A percentile compares a stretch with the other conserved stretches of the same genome.
Conservation (phyloP, 2,113 vertebrate species). For the Alethe castanea region DNA sequence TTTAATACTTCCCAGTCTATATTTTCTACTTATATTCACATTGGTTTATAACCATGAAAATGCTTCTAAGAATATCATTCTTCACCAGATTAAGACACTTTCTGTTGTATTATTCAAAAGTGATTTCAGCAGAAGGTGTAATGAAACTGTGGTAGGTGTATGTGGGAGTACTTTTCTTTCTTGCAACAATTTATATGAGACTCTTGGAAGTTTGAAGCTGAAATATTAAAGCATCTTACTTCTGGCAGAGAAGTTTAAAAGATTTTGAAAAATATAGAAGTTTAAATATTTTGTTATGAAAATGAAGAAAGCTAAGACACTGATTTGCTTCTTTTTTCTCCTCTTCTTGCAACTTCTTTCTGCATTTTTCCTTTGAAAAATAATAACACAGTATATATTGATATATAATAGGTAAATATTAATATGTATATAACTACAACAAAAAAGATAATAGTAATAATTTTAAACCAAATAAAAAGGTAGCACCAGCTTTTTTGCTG, state of each 20-base stretch:
- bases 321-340: not conserved
- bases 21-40: not conserved
- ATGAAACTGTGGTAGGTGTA: not conserved
- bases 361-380: not conserved
- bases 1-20: not conserved
- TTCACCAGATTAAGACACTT: not conserved
- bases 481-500: not conserved
- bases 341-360: not conserved
- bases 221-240: not conserved
- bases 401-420: not conserved
- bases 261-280: not conserved
- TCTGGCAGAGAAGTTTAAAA: not conserved
- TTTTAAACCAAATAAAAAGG: not conserved
- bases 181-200: not conserved
- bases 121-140: not conserved
- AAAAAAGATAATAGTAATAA: not conserved
- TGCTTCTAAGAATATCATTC: not conserved
- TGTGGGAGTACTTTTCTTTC: not conserved
- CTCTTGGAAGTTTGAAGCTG: not conserved
- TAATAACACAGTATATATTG: not conserved
- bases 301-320: not conserved
- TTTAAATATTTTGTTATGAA: not conserved
- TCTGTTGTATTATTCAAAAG: not conserved
- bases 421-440: fast-evolving
- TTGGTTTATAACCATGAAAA: not conserved